Evolutionary conservation across 2,797 vertebrate species (phyloP).

Genomic region (Myotis planiceps): DNA sequence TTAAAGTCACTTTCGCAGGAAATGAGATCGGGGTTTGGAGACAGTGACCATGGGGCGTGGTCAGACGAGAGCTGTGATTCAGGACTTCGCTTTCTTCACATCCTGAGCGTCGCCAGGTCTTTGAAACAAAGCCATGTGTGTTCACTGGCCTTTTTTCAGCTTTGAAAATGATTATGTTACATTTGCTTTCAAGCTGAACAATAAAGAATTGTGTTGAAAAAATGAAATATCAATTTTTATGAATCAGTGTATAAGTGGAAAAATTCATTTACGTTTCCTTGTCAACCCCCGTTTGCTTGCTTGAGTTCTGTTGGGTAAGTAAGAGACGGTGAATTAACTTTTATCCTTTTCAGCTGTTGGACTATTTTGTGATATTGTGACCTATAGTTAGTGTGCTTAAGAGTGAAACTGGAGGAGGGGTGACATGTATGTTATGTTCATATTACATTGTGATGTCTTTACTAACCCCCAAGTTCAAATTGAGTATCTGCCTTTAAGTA

Average conservation of each 20-base stretch:
- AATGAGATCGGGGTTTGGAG: background rate
- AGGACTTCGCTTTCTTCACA: background rate
- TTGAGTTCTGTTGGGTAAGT: background rate
- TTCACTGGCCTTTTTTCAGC: background rate
- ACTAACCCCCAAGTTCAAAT: background rate
- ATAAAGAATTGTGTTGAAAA: background rate
- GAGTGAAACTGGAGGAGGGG: background rate
- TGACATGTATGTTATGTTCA: background rate
- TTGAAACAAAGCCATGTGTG: background rate
- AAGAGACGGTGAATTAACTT: background rate
- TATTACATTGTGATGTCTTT: background rate
- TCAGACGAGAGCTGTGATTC: background rate
- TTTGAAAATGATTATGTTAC: background rate
- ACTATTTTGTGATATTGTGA: too few relatives aligned
- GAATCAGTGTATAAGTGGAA: background rate
- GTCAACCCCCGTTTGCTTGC: background rate
- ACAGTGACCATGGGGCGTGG: fast-evolving
- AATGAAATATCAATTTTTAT: background rate
- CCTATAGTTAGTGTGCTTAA: background rate
- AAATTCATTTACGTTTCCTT: slow-evolving; percentile 8
- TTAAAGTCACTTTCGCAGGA: background rate
- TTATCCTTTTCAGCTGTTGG: background rate
- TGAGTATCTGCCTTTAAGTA: background rate
- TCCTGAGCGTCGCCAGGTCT: fast-evolving
- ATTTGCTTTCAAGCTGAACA: background rate